Evolutionary conservation across 2,797 vertebrate species (phyloP).

Genomic region (Tympanoctomys barrerae): DNA sequence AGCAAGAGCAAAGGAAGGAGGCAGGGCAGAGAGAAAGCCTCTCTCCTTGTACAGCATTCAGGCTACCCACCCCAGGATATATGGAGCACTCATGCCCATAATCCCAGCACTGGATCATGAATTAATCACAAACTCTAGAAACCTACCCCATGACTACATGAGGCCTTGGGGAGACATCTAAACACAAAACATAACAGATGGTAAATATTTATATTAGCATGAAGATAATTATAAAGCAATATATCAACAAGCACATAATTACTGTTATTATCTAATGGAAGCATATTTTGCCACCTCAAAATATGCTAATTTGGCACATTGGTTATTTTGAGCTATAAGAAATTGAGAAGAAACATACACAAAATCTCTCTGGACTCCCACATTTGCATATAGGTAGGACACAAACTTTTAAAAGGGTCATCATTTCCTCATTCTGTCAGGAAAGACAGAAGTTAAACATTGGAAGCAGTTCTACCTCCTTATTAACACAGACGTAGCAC

Average conservation of each 20-base stretch:
- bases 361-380: not conserved
- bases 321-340: not conserved
- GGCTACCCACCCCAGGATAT: too few species aligned
- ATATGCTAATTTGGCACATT: not conserved
- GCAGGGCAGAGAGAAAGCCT: too few species aligned
- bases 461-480: not conserved
- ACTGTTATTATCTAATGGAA: not conserved
- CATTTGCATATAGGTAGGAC: not conserved
- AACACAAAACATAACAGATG: too few species aligned
- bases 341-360: not conserved
- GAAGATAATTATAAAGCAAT: not conserved
- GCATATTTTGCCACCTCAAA: not conserved
- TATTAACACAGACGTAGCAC: not conserved
- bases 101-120: too few species aligned
- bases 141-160: too few species aligned
- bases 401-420: not conserved
- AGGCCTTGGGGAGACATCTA: too few species aligned
- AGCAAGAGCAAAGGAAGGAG: too few species aligned
- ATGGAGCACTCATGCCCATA: too few species aligned
- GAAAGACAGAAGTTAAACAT: not conserved
- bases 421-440: not conserved
- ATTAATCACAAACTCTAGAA: too few species aligned
- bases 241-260: not conserved
- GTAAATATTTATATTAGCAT: not conserved
- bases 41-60: too few species aligned